These are phyloP conservation scores for Ips typographus DNA, from an alignment of 1,140 invertebrate species.

Conservation along the genomic window DNA sequence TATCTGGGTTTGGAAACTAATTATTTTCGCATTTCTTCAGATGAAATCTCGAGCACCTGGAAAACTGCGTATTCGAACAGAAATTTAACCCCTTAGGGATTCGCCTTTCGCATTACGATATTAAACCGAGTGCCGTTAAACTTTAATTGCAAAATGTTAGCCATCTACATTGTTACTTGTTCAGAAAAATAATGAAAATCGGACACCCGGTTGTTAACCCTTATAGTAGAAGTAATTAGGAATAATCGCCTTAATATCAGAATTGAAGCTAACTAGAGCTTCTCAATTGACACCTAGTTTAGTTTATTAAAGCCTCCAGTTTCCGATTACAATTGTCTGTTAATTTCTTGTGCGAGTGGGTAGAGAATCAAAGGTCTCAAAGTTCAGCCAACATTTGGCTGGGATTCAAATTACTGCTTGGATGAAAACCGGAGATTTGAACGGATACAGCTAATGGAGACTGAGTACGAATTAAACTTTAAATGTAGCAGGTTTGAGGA, in stretches of 20 bases:
- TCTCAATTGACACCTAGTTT: slow-evolving; percentile 16
- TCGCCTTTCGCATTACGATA: not conserved
- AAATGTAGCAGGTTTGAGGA: no score
- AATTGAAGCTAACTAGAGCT: slow-evolving; percentile 6
- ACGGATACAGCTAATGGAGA: slow-evolving; percentile 16
- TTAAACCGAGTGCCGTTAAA: no score
- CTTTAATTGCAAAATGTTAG: no score
- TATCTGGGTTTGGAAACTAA: slow-evolving; percentile 15
- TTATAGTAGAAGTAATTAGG: not conserved
- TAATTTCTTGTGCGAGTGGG: slow-evolving; percentile 13
- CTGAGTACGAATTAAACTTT: slow-evolving; percentile 9
- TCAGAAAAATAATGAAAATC: no score
- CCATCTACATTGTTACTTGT: no score
- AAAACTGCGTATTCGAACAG: not conserved
- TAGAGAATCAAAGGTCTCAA: slow-evolving; percentile 17
- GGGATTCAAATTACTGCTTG: slow-evolving; percentile 20
- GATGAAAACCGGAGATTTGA: slow-evolving; percentile 22
- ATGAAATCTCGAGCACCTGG: slow-evolving; percentile 1
- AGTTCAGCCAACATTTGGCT: slow-evolving; percentile 15
- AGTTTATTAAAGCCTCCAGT: slow-evolving; percentile 18
- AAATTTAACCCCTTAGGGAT: not conserved
- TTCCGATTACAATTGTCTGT: slow-evolving; percentile 17
- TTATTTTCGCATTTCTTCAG: slow-evolving; percentile 12
- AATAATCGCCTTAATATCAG: slow-evolving; percentile 2
- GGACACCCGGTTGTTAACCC: no score